These are phyloP conservation scores for Cephalopterus ornatus DNA, from an alignment of 2,113 vertebrate species.

Conservation along the genomic window DNA sequence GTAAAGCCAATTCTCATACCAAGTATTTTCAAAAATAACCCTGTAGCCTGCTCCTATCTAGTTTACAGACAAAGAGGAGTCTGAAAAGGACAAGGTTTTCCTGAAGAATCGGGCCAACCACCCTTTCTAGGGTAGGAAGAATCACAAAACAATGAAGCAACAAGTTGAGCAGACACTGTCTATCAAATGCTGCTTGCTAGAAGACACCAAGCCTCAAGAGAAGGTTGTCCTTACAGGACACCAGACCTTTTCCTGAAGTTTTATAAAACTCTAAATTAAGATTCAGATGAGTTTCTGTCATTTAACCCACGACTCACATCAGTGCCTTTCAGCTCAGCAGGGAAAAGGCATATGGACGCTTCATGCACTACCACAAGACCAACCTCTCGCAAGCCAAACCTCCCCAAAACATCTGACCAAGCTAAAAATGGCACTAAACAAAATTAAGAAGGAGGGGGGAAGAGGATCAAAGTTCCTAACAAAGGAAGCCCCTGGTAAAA, in stretches of 20 bases:
- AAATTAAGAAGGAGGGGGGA: background rate
- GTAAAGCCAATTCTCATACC: conserved; percentile 31
- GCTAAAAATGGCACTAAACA: background rate
- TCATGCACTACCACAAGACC: background rate
- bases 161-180: conserved; percentile 49
- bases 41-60: background rate
- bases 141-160: conserved; percentile 55
- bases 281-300: conserved; percentile 8
- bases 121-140: background rate
- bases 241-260: background rate
- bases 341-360: background rate
- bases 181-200: background rate
- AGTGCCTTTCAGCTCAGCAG: background rate
- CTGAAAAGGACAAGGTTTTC: conserved; percentile 4
- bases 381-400: background rate
- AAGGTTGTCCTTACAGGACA: background rate
- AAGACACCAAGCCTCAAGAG: background rate
- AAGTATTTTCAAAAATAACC: conserved; percentile 59
- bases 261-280: conserved; percentile 17
- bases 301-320: conserved; percentile 9
- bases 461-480: conserved; percentile 29
- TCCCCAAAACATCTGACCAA: background rate
- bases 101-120: background rate
- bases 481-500: background rate
- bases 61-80: conserved; percentile 34